A percentile compares a stretch with the other conserved stretches of the same genome.
phyloP scores from a whole-genome alignment of 2,797 vertebrate genomes.

The Pachyuromys duprasi region DNA sequence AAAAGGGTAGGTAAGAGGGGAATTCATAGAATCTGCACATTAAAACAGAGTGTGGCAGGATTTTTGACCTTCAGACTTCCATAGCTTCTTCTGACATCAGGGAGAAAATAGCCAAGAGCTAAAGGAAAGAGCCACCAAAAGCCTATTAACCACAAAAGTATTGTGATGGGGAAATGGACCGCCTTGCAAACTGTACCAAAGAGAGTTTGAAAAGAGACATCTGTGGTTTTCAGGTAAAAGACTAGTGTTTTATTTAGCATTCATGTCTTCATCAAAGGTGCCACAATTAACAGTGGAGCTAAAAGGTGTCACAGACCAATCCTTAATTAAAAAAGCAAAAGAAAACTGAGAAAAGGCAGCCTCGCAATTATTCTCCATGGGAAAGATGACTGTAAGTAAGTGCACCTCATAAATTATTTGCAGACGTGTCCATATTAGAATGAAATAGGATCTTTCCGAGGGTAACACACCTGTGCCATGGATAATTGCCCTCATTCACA shows the following conservation, averaged over 20 bases:
- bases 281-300: conserved; percentile 47
- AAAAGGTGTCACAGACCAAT: conserved; percentile 53
- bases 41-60: not conserved
- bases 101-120: not conserved
- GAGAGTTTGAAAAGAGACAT: not conserved
- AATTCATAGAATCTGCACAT: not conserved
- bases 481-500: conserved; percentile 86
- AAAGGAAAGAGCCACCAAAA: not conserved
- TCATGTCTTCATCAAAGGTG: conserved; percentile 53
- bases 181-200: conserved; percentile 40
- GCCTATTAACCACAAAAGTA: not conserved
- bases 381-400: conserved; percentile 81
- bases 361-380: conserved; percentile 82
- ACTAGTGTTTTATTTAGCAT: conserved; percentile 30
- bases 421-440: conserved; percentile 85
- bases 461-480: conserved; percentile 87
- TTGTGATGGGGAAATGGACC: conserved; percentile 1
- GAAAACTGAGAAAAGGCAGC: conserved; percentile 68
- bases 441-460: conserved; percentile 84
- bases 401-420: conserved; percentile 87
- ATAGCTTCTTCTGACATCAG: not conserved
- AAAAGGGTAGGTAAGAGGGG: not conserved
- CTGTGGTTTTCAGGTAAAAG: conserved; percentile 21
- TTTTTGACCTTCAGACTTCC: not conserved
- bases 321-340: conserved; percentile 76